Base-by-base conservation (phyloP, 2,113 vertebrate species). In the Jacana jacana region DNA sequence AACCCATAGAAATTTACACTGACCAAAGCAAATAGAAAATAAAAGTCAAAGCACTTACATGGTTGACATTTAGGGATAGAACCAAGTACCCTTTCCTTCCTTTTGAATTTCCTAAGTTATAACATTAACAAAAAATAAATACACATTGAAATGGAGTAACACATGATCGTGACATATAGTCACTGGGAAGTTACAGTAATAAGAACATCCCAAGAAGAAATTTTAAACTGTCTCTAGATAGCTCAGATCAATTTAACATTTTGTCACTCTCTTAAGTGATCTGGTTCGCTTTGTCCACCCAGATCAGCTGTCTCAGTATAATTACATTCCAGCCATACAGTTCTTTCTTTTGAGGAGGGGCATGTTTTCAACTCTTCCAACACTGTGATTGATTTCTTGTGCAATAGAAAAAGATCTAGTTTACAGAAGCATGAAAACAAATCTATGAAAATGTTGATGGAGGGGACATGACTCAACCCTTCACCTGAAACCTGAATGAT, bases 1-100 rank as follows among this genome's bases (percentile, higher is more conserved):
- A 98, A 98, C 97, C 98, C 98, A 95, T 90, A 97, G 98, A 98
- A 98, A 98, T 98, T 98, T 98, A 98, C 98, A 98, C 98, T 98
- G 98, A 98, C 98, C 98, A 98, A 98, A 98, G 98, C 97, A 98
- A 98, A 98, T 96, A 98, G 96, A 98, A 98, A 98, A 98, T 98
- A 98, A 98, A 98, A 98, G 98, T 98, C 98, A 98, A 98, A 97
- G 97, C 98, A 98, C 97, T 98, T 98, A 98, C 97, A 97, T 75
- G 94, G 97, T 95, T 98, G 98, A 98, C 98, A 98, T 98, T 98
- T 98, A 97, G 95, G 97, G 97, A 98, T 97, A 96, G 92, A 98
- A 93, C 90, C 97, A 96, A 96, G 94, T 82, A 97, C 96, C 96
- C 60, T 92, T 96, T 97, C 97, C 88, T 90, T 97, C 90, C 83